These are phyloP conservation scores for Patella depressa DNA, from an alignment of 2,888 invertebrate species.

Conservation along the genomic window DNA sequence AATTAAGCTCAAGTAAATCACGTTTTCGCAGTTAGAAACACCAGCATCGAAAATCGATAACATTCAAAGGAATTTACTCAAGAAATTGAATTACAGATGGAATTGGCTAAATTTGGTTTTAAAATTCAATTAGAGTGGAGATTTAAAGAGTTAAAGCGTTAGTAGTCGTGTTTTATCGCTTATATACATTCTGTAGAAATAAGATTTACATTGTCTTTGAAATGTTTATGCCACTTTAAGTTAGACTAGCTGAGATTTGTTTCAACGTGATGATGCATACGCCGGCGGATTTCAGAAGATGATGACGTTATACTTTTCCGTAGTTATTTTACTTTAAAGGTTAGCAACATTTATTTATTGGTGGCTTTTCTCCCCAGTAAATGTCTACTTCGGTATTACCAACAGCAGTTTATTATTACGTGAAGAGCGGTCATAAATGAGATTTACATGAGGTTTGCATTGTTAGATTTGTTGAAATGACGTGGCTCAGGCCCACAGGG, in stretches of 20 bases:
- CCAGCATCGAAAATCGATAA: conserved; percentile 5
- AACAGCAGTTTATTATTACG: no score
- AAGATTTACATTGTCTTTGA: background rate
- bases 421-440: no score
- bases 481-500: no score
- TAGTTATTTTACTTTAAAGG: no score
- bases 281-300: no score
- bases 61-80: conserved; percentile 8
- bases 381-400: no score
- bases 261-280: background rate
- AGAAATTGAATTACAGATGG: background rate
- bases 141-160: background rate
- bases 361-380: no score
- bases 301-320: no score
- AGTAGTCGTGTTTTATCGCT: background rate
- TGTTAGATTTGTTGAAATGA: no score
- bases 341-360: no score
- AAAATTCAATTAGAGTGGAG: conserved; percentile 10
- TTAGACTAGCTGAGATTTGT: conserved; percentile 2
- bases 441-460: no score
- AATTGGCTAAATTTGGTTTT: conserved; percentile 1
- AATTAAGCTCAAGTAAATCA: no score
- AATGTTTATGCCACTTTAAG: background rate
- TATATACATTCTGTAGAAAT: background rate
- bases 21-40: background rate